phyloP scores from a whole-genome alignment of 2,888 invertebrate genomes.

The Neoascia interrupta region DNA sequence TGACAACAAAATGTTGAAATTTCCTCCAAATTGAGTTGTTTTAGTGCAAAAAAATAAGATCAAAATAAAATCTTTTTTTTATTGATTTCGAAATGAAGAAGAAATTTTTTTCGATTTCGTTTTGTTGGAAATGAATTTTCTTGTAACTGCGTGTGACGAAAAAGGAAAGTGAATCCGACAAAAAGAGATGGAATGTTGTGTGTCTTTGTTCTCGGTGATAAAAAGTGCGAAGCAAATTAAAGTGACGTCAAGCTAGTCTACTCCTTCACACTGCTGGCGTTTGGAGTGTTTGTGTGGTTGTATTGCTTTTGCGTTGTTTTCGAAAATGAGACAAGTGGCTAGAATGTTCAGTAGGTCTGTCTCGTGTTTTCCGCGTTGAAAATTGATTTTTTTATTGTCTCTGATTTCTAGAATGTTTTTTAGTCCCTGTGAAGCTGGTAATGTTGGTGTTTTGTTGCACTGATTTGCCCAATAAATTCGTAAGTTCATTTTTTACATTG shows the following conservation, averaged over 20 bases:
- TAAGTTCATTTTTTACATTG: neutral
- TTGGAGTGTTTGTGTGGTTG: neutral
- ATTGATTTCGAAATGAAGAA: constrained; percentile 58
- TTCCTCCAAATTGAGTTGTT: neutral
- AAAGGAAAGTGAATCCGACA: constrained; percentile 56
- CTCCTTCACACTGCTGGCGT: no score
- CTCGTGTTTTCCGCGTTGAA: constrained; percentile 34
- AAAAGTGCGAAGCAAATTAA: no score
- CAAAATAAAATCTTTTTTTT: no score
- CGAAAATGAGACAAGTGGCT: constrained; percentile 41
- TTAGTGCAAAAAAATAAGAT: constrained; percentile 40
- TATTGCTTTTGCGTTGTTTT: constrained; percentile 39
- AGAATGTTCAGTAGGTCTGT: no score
- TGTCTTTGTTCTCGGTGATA: neutral
- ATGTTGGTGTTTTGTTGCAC: neutral
- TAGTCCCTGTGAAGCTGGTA: neutral
- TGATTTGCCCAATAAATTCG: neutral
- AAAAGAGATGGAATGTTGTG: constrained; percentile 32
- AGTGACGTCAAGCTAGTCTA: no score
- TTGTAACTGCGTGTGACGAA: constrained; percentile 50
- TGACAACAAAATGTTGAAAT: constrained; percentile 14
- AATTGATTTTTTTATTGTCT: constrained; percentile 28
- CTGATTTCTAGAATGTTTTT: neutral
- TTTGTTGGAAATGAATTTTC: constrained; percentile 31
- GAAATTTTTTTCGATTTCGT: constrained; percentile 43